Evolutionary conservation across 2,113 vertebrate species (phyloP).

Genomic region (Pithys albifrons): DNA sequence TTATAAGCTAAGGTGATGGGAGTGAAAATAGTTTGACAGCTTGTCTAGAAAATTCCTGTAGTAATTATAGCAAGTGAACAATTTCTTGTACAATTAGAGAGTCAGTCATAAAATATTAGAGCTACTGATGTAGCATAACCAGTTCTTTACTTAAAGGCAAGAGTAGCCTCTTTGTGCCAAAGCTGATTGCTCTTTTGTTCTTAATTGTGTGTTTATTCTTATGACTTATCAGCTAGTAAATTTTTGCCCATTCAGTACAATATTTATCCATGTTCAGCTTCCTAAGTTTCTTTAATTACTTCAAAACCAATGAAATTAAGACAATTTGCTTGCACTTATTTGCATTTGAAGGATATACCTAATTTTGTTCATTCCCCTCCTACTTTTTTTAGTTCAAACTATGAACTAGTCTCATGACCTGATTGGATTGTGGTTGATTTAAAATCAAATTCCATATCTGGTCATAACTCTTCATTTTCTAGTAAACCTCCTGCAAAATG

Average conservation of each 20-base stretch:
- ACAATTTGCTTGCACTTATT: not conserved
- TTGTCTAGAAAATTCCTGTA: not conserved
- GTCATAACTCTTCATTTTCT: not conserved
- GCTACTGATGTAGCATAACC: not conserved
- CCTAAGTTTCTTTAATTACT: not conserved
- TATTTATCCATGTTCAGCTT: not conserved
- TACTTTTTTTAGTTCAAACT: not conserved
- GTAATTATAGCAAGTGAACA: not conserved
- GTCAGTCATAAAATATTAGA: not conserved
- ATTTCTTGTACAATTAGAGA: not conserved
- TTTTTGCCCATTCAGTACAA: not conserved
- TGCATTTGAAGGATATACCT: not conserved
- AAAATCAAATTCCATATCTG: not conserved
- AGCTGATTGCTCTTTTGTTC: not conserved
- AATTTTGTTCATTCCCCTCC: not conserved
- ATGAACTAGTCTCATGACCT: not conserved
- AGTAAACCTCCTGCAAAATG: not conserved
- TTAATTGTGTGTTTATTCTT: not conserved
- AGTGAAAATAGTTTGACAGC: not conserved
- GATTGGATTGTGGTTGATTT: not conserved
- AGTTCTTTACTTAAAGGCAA: not conserved
- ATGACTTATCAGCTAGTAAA: not conserved
- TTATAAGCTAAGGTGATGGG: not conserved
- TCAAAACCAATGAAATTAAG: not conserved
- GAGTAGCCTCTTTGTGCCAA: not conserved